phyloP scores from a whole-genome alignment of 2,888 invertebrate species.

The Pristionchus exspectatus region DNA sequence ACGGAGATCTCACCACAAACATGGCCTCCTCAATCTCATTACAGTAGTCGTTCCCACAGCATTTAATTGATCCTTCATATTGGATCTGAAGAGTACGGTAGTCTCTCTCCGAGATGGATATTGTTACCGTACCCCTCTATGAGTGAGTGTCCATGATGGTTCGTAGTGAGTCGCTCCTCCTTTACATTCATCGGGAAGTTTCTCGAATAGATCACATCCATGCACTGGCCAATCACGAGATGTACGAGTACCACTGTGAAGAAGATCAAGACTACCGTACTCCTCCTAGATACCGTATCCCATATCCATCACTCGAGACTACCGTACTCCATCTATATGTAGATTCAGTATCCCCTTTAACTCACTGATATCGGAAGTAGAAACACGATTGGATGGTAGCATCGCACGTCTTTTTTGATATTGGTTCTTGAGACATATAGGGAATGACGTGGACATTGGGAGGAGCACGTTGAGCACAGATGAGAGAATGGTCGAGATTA shows the following conservation, averaged over 20 bases:
- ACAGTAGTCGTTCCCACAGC: conserved; percentile 10
- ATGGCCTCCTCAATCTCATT: conserved; percentile 32
- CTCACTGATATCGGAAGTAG: conserved; percentile 13
- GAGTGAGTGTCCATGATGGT: background rate
- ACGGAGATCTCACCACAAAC: background rate
- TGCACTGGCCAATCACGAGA: background rate
- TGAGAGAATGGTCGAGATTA: background rate
- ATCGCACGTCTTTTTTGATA: background rate
- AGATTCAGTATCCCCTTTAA: background rate
- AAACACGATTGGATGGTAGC: background rate
- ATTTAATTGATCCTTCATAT: conserved; percentile 14
- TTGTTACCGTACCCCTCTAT: background rate
- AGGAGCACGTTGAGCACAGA: background rate
- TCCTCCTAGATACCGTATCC: background rate
- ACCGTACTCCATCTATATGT: no score
- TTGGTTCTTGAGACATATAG: background rate
- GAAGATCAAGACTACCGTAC: background rate
- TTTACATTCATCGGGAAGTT: background rate
- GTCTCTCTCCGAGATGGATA: background rate
- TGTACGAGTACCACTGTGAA: background rate
- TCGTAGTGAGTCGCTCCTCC: background rate
- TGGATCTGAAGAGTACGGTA: background rate
- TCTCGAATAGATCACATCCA: background rate
- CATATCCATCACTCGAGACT: background rate
- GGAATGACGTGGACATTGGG: background rate